Evolutionary conservation across 2,113 vertebrate genomes (phyloP).

Genomic region (Rhombomys opimus): DNA sequence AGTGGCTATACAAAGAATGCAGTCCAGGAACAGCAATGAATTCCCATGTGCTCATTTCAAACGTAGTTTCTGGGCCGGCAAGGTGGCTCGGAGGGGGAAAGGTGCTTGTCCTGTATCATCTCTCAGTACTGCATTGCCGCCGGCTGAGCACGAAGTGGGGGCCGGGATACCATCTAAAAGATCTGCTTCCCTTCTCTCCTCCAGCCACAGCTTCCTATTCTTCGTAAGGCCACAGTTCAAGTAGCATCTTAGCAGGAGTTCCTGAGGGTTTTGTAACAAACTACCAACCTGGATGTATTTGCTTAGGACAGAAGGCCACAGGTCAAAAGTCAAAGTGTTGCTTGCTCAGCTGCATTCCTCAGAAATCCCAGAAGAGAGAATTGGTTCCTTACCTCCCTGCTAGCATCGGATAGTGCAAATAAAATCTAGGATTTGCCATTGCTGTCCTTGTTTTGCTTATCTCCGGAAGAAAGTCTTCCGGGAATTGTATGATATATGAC

Average conservation of each 20-base stretch:
- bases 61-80: neutral
- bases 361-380: neutral
- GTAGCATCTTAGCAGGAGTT: neutral
- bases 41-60: neutral
- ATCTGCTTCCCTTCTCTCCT: neutral
- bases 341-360: neutral
- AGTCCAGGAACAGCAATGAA: neutral
- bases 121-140: neutral
- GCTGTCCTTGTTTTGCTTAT: neutral
- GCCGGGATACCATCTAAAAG: neutral
- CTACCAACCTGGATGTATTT: neutral
- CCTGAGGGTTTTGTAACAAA: neutral
- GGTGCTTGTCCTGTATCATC: neutral
- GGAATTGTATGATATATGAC: neutral
- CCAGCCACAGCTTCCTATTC: neutral
- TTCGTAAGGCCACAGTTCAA: neutral
- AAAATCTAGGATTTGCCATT: neutral
- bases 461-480: neutral
- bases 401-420: neutral
- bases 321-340: neutral
- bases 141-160: neutral
- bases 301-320: neutral
- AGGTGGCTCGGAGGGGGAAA: no score
- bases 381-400: neutral
- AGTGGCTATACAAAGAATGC: neutral